phyloP scores from a whole-genome alignment of 2,113 vertebrate genomes.

The Spilogale gracilis region DNA sequence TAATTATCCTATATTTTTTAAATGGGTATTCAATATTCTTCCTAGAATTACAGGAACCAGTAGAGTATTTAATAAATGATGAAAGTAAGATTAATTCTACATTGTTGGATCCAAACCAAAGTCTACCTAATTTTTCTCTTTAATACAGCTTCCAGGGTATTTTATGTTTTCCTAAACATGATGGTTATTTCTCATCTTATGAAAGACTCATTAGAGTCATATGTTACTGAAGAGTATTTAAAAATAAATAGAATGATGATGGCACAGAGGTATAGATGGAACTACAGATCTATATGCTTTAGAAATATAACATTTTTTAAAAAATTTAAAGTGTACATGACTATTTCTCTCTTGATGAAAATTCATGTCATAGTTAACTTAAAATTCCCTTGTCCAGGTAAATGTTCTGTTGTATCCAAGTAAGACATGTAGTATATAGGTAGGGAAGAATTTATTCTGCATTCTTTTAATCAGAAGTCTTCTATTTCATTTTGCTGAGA shows the following conservation, averaged over 20 bases:
- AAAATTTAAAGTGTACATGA: conserved; percentile 13
- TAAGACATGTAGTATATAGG: neutral
- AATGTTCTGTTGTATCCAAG: neutral
- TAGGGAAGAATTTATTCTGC: neutral
- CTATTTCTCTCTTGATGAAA: neutral
- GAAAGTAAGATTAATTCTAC: neutral
- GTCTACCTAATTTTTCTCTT: neutral
- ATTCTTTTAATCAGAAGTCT: conserved; percentile 61
- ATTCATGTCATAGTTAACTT: conserved; percentile 36
- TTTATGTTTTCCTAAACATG: conserved; percentile 17
- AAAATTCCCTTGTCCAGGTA: neutral
- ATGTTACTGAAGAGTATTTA: neutral
- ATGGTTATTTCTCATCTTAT: neutral
- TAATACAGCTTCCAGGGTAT: neutral
- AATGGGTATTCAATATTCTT: neutral
- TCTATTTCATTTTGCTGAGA: conserved; percentile 55
- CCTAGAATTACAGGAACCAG: neutral
- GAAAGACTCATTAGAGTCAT: neutral
- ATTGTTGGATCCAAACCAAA: neutral
- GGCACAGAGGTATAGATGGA: neutral
- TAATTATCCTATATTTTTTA: neutral
- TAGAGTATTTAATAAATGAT: neutral
- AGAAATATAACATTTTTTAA: neutral
- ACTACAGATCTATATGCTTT: neutral
- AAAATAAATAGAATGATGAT: neutral